Percentiles rank a stretch among this genome's conserved stretches.
Evolutionary conservation across 2,113 vertebrate genomes (phyloP).

Genomic region (Plotosus lineatus): DNA sequence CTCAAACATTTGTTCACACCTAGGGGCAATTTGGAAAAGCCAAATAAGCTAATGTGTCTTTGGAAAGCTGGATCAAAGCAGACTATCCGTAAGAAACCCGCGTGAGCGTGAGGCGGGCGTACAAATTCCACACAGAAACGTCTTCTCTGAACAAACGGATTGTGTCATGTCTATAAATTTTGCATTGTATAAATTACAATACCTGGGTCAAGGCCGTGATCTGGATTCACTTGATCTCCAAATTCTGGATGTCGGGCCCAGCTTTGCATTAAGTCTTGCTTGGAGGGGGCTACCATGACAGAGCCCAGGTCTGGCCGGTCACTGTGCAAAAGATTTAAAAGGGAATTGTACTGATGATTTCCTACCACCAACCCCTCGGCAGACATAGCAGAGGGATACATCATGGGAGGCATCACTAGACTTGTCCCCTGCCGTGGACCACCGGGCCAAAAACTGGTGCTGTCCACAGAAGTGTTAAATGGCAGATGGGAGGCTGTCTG

Average conservation of each 20-base stretch:
- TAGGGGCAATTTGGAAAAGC: no score
- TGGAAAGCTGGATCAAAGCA: no score
- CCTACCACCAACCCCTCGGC: constrained; percentile 58
- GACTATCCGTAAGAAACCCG: no score
- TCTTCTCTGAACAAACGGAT: no score
- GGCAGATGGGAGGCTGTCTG: constrained; percentile 22
- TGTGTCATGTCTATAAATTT: no score
- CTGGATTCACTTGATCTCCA: constrained; percentile 61
- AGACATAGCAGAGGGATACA: constrained; percentile 58
- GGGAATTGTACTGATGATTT: constrained; percentile 77
- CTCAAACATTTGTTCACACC: no score
- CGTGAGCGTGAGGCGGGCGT: no score
- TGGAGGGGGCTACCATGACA: constrained; percentile 69
- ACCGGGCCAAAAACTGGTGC: constrained; percentile 55
- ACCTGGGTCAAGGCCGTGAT: constrained; percentile 63
- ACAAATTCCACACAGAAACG: no score
- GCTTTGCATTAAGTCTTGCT: constrained; percentile 67
- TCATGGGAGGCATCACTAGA: constrained; percentile 47
- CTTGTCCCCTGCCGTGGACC: constrained; percentile 52
- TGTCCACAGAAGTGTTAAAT: constrained; percentile 43
- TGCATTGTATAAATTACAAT: constrained; percentile 51
- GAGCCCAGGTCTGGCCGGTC: constrained; percentile 70
- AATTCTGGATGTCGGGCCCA: constrained; percentile 64
- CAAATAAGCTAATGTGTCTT: no score
- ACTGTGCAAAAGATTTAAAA: constrained; percentile 81